These are phyloP conservation scores for Seriola rivoliana DNA, from an alignment of 2,113 vertebrate species.

Conservation along the genomic window DNA sequence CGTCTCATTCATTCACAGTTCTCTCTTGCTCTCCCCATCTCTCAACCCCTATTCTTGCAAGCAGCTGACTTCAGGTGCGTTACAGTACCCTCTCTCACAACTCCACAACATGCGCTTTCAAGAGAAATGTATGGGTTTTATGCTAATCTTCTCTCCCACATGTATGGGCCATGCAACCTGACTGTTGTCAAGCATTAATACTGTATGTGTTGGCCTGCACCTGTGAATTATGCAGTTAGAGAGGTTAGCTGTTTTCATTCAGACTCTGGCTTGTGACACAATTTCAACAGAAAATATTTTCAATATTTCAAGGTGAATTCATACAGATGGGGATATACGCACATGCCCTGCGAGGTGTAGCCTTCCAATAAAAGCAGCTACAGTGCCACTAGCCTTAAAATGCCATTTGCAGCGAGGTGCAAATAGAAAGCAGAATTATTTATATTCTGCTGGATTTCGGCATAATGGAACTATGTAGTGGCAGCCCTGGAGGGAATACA, in stretches of 20 bases:
- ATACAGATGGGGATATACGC: conserved; percentile 17
- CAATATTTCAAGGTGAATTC: conserved; percentile 10
- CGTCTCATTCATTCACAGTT: too few species aligned
- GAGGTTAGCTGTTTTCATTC: conserved; percentile 49
- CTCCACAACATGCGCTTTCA: conserved; percentile 47
- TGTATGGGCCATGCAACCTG: conserved; percentile 60
- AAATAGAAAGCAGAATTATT: conserved; percentile 63
- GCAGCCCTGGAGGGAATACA: conserved; percentile 40
- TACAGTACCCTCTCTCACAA: conserved; percentile 31
- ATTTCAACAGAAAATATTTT: background rate
- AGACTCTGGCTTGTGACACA: conserved; percentile 19
- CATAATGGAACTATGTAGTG: conserved; percentile 49
- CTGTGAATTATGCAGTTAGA: conserved; percentile 36
- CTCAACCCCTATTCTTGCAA: too few species aligned
- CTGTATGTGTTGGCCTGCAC: background rate
- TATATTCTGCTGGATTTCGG: conserved; percentile 56
- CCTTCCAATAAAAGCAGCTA: conserved; percentile 7
- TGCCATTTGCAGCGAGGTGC: conserved; percentile 38
- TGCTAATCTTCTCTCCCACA: conserved; percentile 74
- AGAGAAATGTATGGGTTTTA: conserved; percentile 70
- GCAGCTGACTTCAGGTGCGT: too few species aligned
- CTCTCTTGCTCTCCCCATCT: too few species aligned
- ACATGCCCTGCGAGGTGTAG: conserved; percentile 4
- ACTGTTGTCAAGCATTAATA: conserved; percentile 5
- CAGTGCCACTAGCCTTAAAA: conserved; percentile 28